Base-by-base conservation (phyloP, 2,888 invertebrate species). In the Caenorhabditis sulstoni region DNA sequence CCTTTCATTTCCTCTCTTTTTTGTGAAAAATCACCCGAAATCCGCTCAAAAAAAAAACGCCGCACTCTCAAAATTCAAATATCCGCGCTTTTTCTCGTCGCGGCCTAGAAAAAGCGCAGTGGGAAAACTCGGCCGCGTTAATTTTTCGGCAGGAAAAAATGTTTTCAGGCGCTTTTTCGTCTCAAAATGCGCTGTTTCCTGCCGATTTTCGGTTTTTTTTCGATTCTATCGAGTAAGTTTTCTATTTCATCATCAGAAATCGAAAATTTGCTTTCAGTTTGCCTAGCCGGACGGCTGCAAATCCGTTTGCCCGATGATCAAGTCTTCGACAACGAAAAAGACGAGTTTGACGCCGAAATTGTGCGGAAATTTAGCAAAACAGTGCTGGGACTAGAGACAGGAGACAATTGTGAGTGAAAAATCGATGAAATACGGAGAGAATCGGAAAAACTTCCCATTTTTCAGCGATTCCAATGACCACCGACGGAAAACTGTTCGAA, bases 331-430 rank as follows among this genome's bases (percentile, higher is more conserved):
- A 18, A 12, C 3, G 37, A 49, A 39, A 37, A 41, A 16, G 22
- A 52, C 3, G 12, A 45, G 4, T 67, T 76, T 18, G 50, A 77
- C 16, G 49, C 76, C 8, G 8, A 59, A 11, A 65, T 50, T 7
- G 39, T 78, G 22, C 41, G 16, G 2, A 20, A 49, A 20, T 71
- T 78, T 55, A 71, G 66, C 39, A 57, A 70, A 18, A 29, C 61
- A 35, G 45, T 39, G 8, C 29, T 78, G n/a, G 77, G 77, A 35
- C 12, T 78, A 14, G 39, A 39, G n/a, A 22, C 45, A 4, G 55
- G 41, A 20, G 16, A n/a, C 11, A 18, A 20, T 50, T 52, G 68
- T 68, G 41, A 37, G 18, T 37, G 4, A 58, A 14, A 4, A n/a
- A 39, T 18, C 7, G 3, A 29, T 44, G 14, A 5, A 35, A 47